Base-by-base conservation (phyloP, 2,797 vertebrate species). In the Sebastiscus albofasciatus region DNA sequence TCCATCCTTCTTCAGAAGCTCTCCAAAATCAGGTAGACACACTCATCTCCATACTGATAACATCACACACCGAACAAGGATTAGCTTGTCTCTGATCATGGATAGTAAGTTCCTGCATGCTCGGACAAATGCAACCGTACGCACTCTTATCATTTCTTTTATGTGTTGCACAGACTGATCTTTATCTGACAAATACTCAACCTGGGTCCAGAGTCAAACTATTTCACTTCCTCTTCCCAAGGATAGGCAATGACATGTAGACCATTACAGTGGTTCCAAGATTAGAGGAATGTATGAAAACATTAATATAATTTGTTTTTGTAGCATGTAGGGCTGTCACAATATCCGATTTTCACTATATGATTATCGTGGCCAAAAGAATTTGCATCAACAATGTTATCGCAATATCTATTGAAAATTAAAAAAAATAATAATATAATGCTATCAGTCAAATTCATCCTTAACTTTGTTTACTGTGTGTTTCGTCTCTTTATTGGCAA, bases 1-100 rank as follows among this genome's bases (percentile, higher is more conserved):
- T 96, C 96, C 85, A 95, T 97, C 82, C 92, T 98, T 68, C 95
- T 99, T 14, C 97, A 98, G 92, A 98, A 98, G 58, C 97, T 98
- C 84, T 98, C 97, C 39, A 94, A 94, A 89, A 95, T 97, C 87
- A 97, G 96, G 97, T 98, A 94, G 89, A 94, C 22, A 6, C 70
- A 31, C 4, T n/a, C 9, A 24, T 60, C 29, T 76, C 29, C 39
- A 66, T 14, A 3, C 31, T 65, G 31, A 39, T 52, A 33, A 67
- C 1, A 39, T 54, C 42, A 75, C 59, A 26, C 33, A 58, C 27
- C 3, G 7, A 54, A 18, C 24, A 73, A 42, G 11, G 18, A 60
- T 33, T 4, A 39, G 39, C 9, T 6, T 18, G 12, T 26, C 39
- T 39, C 8, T 11, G 52, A 69, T 71, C 42, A 8, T n/a, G 10